A percentile compares a stretch with the other conserved stretches of the same genome.
Conservation (phyloP, 2,113 vertebrate genomes). For the Tetrao urogallus region DNA sequence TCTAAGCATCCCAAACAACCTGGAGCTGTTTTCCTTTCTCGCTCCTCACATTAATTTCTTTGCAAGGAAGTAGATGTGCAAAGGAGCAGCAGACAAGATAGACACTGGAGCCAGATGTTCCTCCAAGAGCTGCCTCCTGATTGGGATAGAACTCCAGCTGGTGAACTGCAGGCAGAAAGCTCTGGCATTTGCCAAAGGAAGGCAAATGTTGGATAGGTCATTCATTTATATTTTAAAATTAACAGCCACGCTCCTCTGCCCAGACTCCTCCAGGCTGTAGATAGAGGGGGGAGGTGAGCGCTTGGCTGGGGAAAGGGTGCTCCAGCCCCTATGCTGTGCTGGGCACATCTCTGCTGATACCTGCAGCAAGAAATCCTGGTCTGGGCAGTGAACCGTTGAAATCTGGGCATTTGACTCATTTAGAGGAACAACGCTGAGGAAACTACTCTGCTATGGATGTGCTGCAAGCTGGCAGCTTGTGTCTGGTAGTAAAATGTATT, state of each 20-base stretch:
- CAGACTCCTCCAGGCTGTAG: background rate
- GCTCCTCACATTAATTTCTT: background rate
- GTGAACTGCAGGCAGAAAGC: conserved; percentile 42
- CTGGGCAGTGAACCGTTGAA: background rate
- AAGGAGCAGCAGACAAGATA: conserved; percentile 59
- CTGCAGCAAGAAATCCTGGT: background rate
- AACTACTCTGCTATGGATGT: background rate
- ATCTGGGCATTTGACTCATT: background rate
- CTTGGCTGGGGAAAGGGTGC: background rate
- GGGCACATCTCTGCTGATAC: background rate
- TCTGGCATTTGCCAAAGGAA: conserved; percentile 39
- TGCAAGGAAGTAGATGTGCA: conserved; percentile 62
- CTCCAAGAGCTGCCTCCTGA: conserved; percentile 12
- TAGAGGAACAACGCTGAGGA: background rate
- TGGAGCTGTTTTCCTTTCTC: background rate
- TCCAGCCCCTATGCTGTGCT: background rate
- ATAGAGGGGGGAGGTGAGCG: background rate
- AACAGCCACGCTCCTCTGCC: background rate
- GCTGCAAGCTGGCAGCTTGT: background rate
- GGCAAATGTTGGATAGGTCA: background rate
- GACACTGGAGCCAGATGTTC: conserved; percentile 54
- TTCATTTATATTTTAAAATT: no score
- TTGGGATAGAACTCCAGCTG: conserved; percentile 54
- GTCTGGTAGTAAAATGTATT: conserved; percentile 10
- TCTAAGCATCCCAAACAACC: conserved; percentile 38